Base-by-base conservation (phyloP, 2,797 vertebrate genomes). In the Emys orbicularis region DNA sequence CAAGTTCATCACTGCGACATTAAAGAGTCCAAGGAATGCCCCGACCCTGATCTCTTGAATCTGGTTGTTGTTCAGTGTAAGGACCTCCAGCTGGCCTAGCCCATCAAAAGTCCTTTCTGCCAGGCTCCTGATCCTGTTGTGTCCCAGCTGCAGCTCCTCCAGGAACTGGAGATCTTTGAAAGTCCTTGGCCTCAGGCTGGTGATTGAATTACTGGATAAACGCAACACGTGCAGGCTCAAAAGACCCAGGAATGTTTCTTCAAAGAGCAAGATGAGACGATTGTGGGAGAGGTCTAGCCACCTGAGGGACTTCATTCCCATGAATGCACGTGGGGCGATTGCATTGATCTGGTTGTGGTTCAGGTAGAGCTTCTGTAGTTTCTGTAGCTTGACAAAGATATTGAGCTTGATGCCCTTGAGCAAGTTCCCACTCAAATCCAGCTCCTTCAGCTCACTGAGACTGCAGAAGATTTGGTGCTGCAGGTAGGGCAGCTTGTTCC, bases 251-350 rank as follows among this genome's bases (percentile, higher is more conserved):
- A 99, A 99, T 0, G 99, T 99, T 95, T 99, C 99, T 13, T 99
- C 99, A 1, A 98, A 98, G 19, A 99, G 98, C 1, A 97, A 93
- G 4, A 97, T 97, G 3, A 99, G 92, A 1, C 98, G 99, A 98
- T 99, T 99, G 98, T 99, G 99, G 3, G 99, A 99, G 92, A 99
- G 98, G 95, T 99, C 99, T 95, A 99, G 94, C 99, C 99, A 99
- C 50, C 99, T 98, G 54, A 99, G 98, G 0, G 99, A 99, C 97
- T 99, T 99, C 99, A 99, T 98, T 76, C 99, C 99, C 59, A 98
- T 50, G 96, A 99, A 99, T 52, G 99, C 99, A 0, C 99, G 99
- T 0, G 99, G 99, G 0, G 98, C 99, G 10, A 99, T 98, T 1
- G 99, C 98, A 0, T 96, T 97, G 79, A 99, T 99, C 87, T 99